Evolutionary conservation across 2,888 invertebrate genomes (phyloP), one percentile per base, ranked within the genome.

Genomic region (Thereva unica): DNA sequence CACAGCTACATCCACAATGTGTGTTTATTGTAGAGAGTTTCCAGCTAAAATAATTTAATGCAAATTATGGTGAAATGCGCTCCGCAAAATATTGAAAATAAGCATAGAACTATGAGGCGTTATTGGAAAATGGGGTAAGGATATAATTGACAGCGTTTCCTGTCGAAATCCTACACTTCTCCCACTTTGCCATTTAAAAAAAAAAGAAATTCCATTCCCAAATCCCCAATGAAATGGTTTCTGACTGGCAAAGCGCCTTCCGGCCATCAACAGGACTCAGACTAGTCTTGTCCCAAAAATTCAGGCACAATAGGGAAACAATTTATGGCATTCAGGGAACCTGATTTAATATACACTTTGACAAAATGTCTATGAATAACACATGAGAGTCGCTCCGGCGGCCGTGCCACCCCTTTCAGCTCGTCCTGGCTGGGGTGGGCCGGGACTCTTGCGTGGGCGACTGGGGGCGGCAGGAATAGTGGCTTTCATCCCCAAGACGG

Each of bases 301-400:
- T 56, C 56, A 44, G 44, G 56, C 49, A 59, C 59, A 45, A 59
- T 59, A 59, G 59, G 59, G 59, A 59, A 59, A 59, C 59, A 63
- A 63, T 63, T 52, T 52, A 50, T 52, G 63, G 52, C 52, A 63
- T 52, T 63, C 63, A 63, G 38, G 34, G 50, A 63, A 63, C 41
- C 63, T 52, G 63, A 63, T 63, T 63, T 52, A 63, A 63, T 63
- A 59, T 63, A 63, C 63, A 63, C 63, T 64, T 64, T 64, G 42
- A 64, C 53, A 53, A 53, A 64, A 52, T 64, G 44, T 52, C 42
- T 64, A 53, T 53, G 64, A 64, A 53, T 64, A 53, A 52, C 64
- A 64, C 52, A 64, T 64, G 53, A 53, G 64, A 41, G 12, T 35
- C 9, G 35, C n/a, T 40, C 52, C n/a, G 7, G 23, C 12, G 12